Evolutionary conservation across 2,113 vertebrate species (phyloP).

Genomic region (Dipodomys ordii): DNA sequence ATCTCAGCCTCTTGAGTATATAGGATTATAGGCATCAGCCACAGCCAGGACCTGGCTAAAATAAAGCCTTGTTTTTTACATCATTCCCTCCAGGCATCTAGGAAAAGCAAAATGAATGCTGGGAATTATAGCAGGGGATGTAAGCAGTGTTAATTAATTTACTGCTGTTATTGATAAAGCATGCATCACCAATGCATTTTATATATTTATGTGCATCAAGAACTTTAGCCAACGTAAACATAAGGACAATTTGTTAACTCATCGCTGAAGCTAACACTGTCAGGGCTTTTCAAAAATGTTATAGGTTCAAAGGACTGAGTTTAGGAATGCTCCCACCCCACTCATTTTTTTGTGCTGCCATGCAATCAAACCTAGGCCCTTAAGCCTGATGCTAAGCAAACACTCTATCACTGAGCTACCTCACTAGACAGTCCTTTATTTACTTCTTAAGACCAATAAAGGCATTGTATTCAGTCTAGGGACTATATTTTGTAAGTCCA

Average conservation of each 20-base stretch:
- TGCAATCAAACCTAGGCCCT: not conserved
- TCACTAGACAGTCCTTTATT: not conserved
- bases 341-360: not conserved
- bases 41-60: too few species aligned
- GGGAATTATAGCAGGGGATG: conserved; percentile 18
- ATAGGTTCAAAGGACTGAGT: not conserved
- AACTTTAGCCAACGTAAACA: not conserved
- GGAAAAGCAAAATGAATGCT: conserved; percentile 22
- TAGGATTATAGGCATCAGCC: too few species aligned
- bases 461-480: not conserved
- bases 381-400: not conserved
- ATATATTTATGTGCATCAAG: not conserved
- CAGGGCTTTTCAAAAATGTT: not conserved
- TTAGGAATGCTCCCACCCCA: not conserved
- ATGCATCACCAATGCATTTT: not conserved
- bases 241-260: not conserved
- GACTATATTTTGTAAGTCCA: not conserved
- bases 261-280: not conserved
- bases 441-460: conserved; percentile 18
- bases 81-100: not conserved
- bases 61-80: not conserved
- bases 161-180: not conserved
- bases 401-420: not conserved
- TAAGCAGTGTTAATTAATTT: conserved; percentile 45
- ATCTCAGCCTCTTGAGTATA: too few species aligned